Evolutionary conservation across 1,140 invertebrate species (phyloP).

Genomic region (Tetramorium simillimum): DNA sequence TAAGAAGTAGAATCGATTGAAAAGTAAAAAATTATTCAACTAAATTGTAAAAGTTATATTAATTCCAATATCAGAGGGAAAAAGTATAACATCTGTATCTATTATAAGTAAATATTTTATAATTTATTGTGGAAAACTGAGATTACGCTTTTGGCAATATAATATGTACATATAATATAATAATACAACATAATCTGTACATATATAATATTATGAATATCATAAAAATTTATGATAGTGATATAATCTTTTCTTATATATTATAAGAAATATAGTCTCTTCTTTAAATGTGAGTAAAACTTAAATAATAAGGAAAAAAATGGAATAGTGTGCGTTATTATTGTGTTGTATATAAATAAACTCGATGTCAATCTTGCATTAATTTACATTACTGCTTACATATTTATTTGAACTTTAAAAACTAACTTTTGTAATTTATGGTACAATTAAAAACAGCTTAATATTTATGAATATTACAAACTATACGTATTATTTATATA

Average conservation of each 20-base stretch:
- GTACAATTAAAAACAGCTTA: not conserved
- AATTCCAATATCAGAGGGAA: not conserved
- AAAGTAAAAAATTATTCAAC: not conserved
- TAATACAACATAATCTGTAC: too few species aligned
- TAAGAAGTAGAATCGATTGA: not conserved
- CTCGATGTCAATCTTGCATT: not conserved
- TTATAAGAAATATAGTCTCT: not conserved
- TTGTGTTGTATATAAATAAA: not conserved
- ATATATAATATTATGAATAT: too few species aligned
- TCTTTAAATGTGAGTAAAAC: not conserved
- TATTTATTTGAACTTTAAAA: not conserved
- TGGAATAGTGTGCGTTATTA: not conserved
- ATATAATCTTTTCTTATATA: not conserved
- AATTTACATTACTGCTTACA: not conserved
- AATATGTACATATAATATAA: too few species aligned
- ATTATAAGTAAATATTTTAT: too few species aligned
- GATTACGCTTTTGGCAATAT: too few species aligned
- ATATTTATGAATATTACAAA: constrained; percentile 16
- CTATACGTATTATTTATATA: not conserved
- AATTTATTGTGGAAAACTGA: too few species aligned
- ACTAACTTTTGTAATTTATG: not conserved
- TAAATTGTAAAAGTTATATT: not conserved
- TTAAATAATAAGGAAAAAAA: not conserved
- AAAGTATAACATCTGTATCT: too few species aligned
- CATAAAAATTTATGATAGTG: too few species aligned